A percentile compares a stretch with the other conserved stretches of the same genome.
These are phyloP conservation scores for Scortum barcoo DNA, from an alignment of 2,113 vertebrate genomes.

Conservation along the genomic window DNA sequence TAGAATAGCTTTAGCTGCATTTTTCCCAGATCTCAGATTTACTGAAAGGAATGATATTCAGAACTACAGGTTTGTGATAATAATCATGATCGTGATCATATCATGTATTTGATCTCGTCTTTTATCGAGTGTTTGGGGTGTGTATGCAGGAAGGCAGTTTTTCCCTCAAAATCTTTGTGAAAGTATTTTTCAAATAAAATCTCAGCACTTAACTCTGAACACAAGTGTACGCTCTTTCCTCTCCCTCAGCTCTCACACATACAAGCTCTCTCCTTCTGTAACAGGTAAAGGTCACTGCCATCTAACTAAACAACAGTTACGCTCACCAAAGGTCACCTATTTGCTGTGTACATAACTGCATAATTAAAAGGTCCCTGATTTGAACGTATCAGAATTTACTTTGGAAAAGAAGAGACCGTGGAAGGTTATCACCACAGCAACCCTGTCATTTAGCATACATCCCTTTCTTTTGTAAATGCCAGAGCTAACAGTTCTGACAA, in stretches of 20 bases:
- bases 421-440: constrained; percentile 67
- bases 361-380: constrained; percentile 70
- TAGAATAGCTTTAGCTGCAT: not conserved
- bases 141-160: not conserved
- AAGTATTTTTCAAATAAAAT: constrained; percentile 2
- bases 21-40: not conserved
- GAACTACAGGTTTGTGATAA: not conserved
- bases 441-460: constrained; percentile 45
- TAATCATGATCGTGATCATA: not conserved
- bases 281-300: constrained; percentile 69
- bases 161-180: not conserved
- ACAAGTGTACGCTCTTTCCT: not conserved
- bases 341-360: constrained; percentile 55
- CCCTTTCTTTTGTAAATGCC: constrained; percentile 54
- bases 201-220: constrained; percentile 1
- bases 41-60: too few relatives aligned
- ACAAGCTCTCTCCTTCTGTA: constrained; percentile 1
- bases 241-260: not conserved
- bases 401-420: constrained; percentile 9
- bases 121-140: not conserved
- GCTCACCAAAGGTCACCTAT: constrained; percentile 63
- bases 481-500: constrained; percentile 50
- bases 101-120: not conserved
- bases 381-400: constrained; percentile 52
- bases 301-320: constrained; percentile 60